Base-by-base conservation (phyloP, 1,140 invertebrate species). In the Drosophila mayri region DNA sequence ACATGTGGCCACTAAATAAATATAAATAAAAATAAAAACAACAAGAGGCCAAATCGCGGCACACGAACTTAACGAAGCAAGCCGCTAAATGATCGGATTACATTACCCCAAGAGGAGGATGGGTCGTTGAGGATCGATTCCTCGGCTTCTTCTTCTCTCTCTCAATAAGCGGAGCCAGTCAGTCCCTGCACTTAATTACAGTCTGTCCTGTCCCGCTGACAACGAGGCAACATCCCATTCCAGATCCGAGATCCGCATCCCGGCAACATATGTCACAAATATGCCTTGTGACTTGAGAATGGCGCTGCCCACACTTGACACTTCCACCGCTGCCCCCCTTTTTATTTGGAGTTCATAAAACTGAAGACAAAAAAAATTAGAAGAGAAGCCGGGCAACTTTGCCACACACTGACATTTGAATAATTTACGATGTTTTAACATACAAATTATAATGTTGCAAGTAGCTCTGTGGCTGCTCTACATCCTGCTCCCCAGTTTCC, bases 401-500 rank as follows among this genome's bases (percentile, higher is more conserved):
- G 81, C 70, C 68, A 72, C 82, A 81, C 80, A 78, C 73, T 82
- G 90, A 79, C 84, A 91, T 88, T 91, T 78, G 52, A 80, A 82
- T 92, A 88, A 92, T 92, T 92, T 92, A 92, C 86, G 90, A 92
- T 92, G 83, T 84, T 88, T 92, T 90, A 92, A 85, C 90, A 85
- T 79, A 81, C 91, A 92, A 90, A 92, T 92, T 91, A 92, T 92
- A 90, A 84, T 91, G 84, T 81, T 87, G 87, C 87, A 90, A 85
- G 70, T 76, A 55, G 40, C 35, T 58, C 35, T 58, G 58, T 41
- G 49, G 22, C 16, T 60, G 32, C 25, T 22, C 25, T 41, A 73
- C 76, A 81, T 81, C 77, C 83, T 82, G 79, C 78, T 54, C 61
- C 32, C 61, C 60, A 50, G 25, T 22, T 44, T 47, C 35, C 32